These are phyloP conservation scores for Sycophila sp. DNA, from an alignment of 1,140 invertebrate species.

Conservation along the genomic window DNA sequence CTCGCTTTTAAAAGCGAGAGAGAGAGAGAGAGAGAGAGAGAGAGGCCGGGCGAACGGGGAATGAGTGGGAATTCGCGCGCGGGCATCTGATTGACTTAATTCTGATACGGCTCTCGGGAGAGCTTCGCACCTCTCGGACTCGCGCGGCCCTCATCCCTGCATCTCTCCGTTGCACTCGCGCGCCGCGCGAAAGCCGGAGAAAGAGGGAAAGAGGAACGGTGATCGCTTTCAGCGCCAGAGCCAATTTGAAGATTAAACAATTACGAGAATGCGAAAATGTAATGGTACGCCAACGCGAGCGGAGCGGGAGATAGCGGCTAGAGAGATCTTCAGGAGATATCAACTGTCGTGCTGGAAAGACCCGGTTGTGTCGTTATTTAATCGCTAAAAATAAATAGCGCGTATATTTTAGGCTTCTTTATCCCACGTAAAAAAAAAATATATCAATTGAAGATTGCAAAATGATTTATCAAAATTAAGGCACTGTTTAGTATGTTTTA, in stretches of 20 bases:
- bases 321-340: too few relatives aligned
- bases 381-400: too few relatives aligned
- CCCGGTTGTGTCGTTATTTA: too few relatives aligned
- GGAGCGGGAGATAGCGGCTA: too few relatives aligned
- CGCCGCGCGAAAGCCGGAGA: neutral
- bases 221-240: constrained; percentile 23
- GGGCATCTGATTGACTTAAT: constrained; percentile 34
- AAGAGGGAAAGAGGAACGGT: constrained; percentile 11
- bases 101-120: constrained; percentile 26
- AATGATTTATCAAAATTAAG: too few relatives aligned
- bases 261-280: neutral
- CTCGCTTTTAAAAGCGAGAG: neutral
- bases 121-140: constrained; percentile 2
- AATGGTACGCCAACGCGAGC: constrained; percentile 8
- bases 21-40: neutral
- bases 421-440: too few relatives aligned
- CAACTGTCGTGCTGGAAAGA: too few relatives aligned
- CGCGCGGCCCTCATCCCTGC: neutral
- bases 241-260: constrained; percentile 30
- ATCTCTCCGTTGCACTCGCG: neutral
- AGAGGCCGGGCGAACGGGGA: neutral
- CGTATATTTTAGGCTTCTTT: too few relatives aligned
- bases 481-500: too few relatives aligned
- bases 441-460: too few relatives aligned
- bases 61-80: too few relatives aligned